Base-by-base conservation (phyloP, 23 tunicate species). In the Styela plicata region DNA sequence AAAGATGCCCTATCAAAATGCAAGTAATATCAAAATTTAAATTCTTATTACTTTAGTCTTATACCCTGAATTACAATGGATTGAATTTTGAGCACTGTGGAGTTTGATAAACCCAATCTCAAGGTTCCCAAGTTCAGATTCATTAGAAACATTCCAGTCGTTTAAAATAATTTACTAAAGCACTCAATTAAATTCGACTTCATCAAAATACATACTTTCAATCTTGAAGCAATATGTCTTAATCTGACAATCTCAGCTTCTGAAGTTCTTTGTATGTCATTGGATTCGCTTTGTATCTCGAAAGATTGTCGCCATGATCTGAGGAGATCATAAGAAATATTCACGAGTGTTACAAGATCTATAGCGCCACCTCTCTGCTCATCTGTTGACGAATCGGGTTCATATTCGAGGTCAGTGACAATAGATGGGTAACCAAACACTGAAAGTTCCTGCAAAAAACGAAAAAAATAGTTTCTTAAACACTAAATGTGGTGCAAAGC, bases 371-470 rank as follows among this genome's bases (percentile, higher is more conserved):
- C 63, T 53, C 29, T 3, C 17, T 71, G 36, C 17, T 71, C 36
- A 71, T 71, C 37, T 26, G 77, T 5, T 3, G 33, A 25, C 33
- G 65, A 21, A 17, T 52, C 31, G 19, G 16, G 10, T 18, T 73
- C 31, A 67, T 67, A 17, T 67, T 67, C 31, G 0, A 67, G 18
- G 16, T 67, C 78, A 19, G 76, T n/a, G 31, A 36, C 63, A 2
- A 93, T 85, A 16, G 98, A 63, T 0, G 93, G 93, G 53, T 93
- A 88, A 2, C 98, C 98, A 63, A 74, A 93, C 37, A 85, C 89
- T n/a, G 98, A 88, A 1, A 93, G 76, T 37, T 93, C 98, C 98
- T 93, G 74, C 21, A 83, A 26, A 29, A 31, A 0, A 64, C 0
- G 68, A 22, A 22, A 31, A 1, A 1, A 1, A n/a, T n/a, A n/a